A percentile compares a stretch with the other conserved stretches of the same genome.
Conservation (phyloP, 2,888 invertebrate species). For the Lithophane socia region DNA sequence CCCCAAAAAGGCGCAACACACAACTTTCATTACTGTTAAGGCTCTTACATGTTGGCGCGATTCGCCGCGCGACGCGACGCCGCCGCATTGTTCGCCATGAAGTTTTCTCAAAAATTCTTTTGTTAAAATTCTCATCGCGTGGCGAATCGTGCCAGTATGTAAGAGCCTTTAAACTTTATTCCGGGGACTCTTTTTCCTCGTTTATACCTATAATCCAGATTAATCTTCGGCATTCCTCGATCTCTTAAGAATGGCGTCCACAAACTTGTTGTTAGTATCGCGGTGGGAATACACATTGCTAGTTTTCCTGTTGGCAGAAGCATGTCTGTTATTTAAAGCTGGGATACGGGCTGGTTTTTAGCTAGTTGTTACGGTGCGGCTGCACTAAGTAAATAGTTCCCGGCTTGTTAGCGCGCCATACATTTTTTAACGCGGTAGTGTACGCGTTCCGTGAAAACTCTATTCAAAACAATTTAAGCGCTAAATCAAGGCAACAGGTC, state of each 20-base stretch:
- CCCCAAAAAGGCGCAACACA: slow-evolving; percentile 4
- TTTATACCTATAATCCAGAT: slow-evolving; percentile 49
- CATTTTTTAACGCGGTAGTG: not conserved
- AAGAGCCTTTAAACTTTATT: slow-evolving; percentile 43
- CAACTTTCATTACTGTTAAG: slow-evolving; percentile 23
- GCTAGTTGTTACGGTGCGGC: not conserved
- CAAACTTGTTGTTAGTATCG: slow-evolving; percentile 33
- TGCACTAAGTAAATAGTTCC: slow-evolving; percentile 5
- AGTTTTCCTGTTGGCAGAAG: not conserved
- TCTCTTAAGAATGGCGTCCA: slow-evolving; percentile 22
- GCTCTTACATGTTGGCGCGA: no score
- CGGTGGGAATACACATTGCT: slow-evolving; percentile 39
- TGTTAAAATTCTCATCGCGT: no score
- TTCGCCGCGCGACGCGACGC: no score
- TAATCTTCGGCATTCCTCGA: slow-evolving; percentile 39
- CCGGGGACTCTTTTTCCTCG: slow-evolving; percentile 28
- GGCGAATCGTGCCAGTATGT: no score
- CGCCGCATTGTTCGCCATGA: no score
- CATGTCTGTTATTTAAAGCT: slow-evolving; percentile 6
- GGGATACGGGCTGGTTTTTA: not conserved
- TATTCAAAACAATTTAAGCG: not conserved
- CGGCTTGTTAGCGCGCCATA: not conserved
- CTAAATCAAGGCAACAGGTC: not conserved
- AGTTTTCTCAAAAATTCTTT: no score
- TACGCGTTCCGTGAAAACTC: not conserved